These are phyloP conservation scores for Melangyna quadrimaculata DNA, from an alignment of 2,888 invertebrate species.

Conservation along the genomic window DNA sequence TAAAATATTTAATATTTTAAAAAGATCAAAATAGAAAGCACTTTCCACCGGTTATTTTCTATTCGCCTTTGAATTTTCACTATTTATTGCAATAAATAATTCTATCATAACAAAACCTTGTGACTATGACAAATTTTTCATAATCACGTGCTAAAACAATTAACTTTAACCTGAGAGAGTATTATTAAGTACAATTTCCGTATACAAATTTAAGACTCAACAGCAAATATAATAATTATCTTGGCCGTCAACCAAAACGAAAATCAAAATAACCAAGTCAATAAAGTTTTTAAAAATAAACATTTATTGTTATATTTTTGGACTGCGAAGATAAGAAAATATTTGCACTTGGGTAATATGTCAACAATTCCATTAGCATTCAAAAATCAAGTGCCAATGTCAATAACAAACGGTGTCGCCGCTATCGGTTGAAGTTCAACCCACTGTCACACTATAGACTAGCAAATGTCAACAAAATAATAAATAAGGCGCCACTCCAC, in stretches of 20 bases:
- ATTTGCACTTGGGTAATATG: constrained; percentile 5
- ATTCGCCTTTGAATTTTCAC: neutral
- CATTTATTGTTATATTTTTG: constrained; percentile 8
- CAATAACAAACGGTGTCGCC: too few relatives aligned
- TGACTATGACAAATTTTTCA: neutral
- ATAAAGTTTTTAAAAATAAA: constrained; percentile 7
- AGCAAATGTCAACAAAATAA: constrained; percentile 11
- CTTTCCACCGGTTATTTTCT: neutral
- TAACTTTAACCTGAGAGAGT: constrained; percentile 23
- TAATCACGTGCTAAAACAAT: constrained; percentile 6
- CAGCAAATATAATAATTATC: neutral
- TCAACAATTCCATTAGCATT: constrained; percentile 25
- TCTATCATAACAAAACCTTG: neutral
- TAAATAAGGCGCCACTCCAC: too few relatives aligned
- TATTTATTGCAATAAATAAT: neutral
- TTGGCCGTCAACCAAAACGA: constrained; percentile 51
- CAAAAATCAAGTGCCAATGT: constrained; percentile 30
- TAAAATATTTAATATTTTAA: neutral
- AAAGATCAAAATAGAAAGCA: neutral
- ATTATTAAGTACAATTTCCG: neutral
- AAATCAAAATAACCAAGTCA: neutral
- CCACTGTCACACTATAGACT: neutral
- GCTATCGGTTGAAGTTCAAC: neutral
- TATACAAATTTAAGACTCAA: constrained; percentile 11
- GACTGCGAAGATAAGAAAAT: constrained; percentile 1